These are phyloP conservation scores for Drosophila acutilabella DNA, from an alignment of 2,888 invertebrate species.

Conservation along the genomic window DNA sequence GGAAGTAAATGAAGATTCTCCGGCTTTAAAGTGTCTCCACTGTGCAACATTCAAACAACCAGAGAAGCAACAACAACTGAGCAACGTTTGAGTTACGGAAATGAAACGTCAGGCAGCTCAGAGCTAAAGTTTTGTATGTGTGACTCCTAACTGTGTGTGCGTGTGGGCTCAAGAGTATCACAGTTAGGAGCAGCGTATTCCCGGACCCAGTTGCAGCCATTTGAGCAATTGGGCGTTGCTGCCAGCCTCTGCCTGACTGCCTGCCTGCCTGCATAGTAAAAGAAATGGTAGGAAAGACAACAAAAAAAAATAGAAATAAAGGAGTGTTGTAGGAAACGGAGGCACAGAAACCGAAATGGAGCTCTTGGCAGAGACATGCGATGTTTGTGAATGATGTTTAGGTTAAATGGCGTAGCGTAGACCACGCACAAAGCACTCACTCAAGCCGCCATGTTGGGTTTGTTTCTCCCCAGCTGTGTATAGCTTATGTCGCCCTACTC, in stretches of 20 bases:
- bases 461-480: constrained; percentile 41
- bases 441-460: constrained; percentile 37
- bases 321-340: not conserved
- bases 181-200: constrained; percentile 29
- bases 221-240: constrained; percentile 62
- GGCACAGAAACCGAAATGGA: constrained; percentile 7
- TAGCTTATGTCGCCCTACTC: constrained; percentile 8
- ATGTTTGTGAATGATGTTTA: constrained; percentile 71
- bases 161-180: constrained; percentile 43
- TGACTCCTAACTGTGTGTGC: constrained; percentile 10
- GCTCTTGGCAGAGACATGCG: constrained; percentile 51
- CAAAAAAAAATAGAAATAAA: not conserved
- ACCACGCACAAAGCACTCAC: constrained; percentile 28
- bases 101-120: constrained; percentile 70
- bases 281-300: constrained; percentile 13
- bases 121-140: constrained; percentile 5
- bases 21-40: constrained; percentile 72
- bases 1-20: constrained; percentile 79
- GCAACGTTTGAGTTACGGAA: constrained; percentile 80
- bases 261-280: constrained; percentile 28
- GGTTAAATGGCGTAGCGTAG: constrained; percentile 65
- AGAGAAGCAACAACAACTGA: constrained; percentile 36
- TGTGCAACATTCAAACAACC: constrained; percentile 30
- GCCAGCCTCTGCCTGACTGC: constrained; percentile 12
- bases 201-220: constrained; percentile 51